These are phyloP conservation scores for Kradibia gibbosae DNA, from an alignment of 1,140 invertebrate species.

Conservation along the genomic window DNA sequence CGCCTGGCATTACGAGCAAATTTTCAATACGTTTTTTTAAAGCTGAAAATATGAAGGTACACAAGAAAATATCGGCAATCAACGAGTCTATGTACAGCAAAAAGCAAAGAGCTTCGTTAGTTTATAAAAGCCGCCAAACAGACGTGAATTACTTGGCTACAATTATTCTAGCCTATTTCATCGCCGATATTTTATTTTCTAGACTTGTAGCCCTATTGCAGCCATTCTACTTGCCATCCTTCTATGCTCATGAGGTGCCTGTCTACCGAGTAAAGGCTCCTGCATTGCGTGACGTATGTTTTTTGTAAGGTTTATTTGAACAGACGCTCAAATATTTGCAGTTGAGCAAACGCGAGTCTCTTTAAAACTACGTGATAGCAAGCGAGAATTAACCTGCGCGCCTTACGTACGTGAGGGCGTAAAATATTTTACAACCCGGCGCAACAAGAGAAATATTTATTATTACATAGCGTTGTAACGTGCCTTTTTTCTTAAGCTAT, in stretches of 20 bases:
- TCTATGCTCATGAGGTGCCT: background rate
- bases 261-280: constrained; percentile 7
- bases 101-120: too few species aligned
- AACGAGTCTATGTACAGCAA: too few species aligned
- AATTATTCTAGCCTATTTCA: background rate
- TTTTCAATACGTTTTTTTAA: too few species aligned
- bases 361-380: background rate
- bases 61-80: too few species aligned
- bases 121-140: background rate
- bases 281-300: constrained; percentile 17
- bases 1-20: too few species aligned
- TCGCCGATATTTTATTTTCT: background rate
- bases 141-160: background rate
- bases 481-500: too few species aligned
- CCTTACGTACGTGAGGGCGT: background rate
- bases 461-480: too few species aligned
- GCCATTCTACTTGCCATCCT: background rate
- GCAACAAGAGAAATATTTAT: background rate
- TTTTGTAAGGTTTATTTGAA: background rate
- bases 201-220: background rate
- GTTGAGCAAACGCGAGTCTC: background rate
- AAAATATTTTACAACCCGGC: background rate
- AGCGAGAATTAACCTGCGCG: background rate
- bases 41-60: too few species aligned
- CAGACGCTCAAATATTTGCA: constrained; percentile 22